Evolutionary conservation across 2,888 invertebrate genomes (phyloP).

Genomic region (Macropis europaea): DNA sequence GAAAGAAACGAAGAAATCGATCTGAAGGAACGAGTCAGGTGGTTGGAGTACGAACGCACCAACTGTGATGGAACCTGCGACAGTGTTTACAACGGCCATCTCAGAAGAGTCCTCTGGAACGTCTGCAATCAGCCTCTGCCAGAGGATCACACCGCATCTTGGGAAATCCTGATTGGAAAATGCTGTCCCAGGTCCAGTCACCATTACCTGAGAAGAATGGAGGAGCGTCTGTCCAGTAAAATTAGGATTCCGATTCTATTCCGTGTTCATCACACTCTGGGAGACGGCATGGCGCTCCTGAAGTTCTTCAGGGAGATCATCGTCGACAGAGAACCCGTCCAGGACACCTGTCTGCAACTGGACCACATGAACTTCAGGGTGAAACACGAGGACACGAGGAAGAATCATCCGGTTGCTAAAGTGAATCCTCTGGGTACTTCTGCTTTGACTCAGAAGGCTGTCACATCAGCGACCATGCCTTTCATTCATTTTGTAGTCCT

Average conservation of each 20-base stretch:
- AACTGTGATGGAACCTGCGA: slow-evolving; percentile 64
- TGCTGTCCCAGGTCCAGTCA: slow-evolving; percentile 52
- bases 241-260: slow-evolving; percentile 80
- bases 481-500: slow-evolving; percentile 48
- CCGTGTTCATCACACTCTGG: slow-evolving; percentile 82
- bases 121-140: slow-evolving; percentile 80
- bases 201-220: slow-evolving; percentile 52
- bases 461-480: slow-evolving; percentile 62
- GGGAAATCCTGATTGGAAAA: slow-evolving; percentile 81
- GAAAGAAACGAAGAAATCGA: slow-evolving; percentile 75
- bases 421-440: too few relatives aligned
- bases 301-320: slow-evolving; percentile 80
- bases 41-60: slow-evolving; percentile 74
- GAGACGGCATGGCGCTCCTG: slow-evolving; percentile 81
- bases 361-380: neutral
- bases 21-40: slow-evolving; percentile 80
- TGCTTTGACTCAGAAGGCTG: slow-evolving; percentile 30
- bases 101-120: slow-evolving; percentile 78
- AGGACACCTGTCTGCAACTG: slow-evolving; percentile 25
- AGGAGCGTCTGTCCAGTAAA: slow-evolving; percentile 55
- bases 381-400: neutral
- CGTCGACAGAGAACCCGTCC: slow-evolving; percentile 71
- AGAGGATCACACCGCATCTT: slow-evolving; percentile 79
- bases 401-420: too few relatives aligned
- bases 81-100: slow-evolving; percentile 69